These are phyloP conservation scores for Nannoperca australis DNA, from an alignment of 2,797 vertebrate species.

Conservation along the genomic window DNA sequence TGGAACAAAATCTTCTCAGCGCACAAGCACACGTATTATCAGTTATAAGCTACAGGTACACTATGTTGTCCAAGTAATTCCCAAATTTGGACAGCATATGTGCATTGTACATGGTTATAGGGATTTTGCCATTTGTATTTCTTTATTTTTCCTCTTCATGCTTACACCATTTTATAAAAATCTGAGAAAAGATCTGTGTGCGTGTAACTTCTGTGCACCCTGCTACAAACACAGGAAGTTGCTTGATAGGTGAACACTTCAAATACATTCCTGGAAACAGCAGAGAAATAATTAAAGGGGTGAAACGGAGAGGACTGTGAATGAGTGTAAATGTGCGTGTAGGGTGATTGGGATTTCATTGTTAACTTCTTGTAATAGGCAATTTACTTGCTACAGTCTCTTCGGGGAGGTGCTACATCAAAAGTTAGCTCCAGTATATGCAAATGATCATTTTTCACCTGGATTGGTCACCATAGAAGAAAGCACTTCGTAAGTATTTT, in stretches of 20 bases:
- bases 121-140: not conserved
- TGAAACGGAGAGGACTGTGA: slow-evolving; percentile 29
- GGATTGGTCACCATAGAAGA: slow-evolving; percentile 35
- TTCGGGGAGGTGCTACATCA: slow-evolving; percentile 42
- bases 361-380: slow-evolving; percentile 22
- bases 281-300: slow-evolving; percentile 12
- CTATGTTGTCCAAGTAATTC: not conserved
- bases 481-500: slow-evolving; percentile 45
- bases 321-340: not conserved
- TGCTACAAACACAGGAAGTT: slow-evolving; percentile 18
- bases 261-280: slow-evolving; percentile 30
- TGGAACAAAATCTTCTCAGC: slow-evolving; percentile 24
- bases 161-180: not conserved
- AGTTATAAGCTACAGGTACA: not conserved
- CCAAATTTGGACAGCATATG: not conserved
- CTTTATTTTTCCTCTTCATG: not conserved
- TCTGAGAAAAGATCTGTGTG: not conserved
- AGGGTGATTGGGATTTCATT: slow-evolving; percentile 9
- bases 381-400: slow-evolving; percentile 34
- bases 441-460: slow-evolving; percentile 50
- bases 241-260: slow-evolving; percentile 25
- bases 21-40: slow-evolving; percentile 15
- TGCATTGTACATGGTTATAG: not conserved
- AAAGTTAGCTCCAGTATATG: slow-evolving; percentile 47
- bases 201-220: slow-evolving; percentile 4